Conservation (phyloP, 2,797 vertebrate species). For the Silurus aristotelis region DNA sequence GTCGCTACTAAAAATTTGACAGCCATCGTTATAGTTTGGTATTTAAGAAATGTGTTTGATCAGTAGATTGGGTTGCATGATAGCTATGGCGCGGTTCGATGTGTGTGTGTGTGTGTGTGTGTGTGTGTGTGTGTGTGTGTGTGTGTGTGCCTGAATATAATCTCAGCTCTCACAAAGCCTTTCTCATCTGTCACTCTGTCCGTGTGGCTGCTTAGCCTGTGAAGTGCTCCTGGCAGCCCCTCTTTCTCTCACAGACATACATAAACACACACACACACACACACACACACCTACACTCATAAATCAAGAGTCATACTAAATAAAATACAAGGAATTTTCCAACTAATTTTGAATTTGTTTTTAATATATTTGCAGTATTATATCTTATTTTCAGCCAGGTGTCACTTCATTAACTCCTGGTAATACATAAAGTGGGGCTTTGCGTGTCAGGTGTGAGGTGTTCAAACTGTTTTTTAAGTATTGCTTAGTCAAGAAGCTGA, state of each 20-base stretch:
- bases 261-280: conserved; percentile 61
- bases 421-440: neutral
- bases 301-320: conserved; percentile 41
- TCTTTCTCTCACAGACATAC: conserved; percentile 37
- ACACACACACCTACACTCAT: conserved; percentile 28
- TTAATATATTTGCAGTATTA: neutral
- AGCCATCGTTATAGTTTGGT: conserved; percentile 45
- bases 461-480: neutral
- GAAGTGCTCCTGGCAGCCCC: conserved; percentile 33
- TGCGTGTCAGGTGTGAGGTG: neutral
- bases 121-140: conserved; percentile 31
- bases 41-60: conserved; percentile 51
- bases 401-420: neutral
- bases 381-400: neutral
- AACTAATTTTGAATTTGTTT: neutral
- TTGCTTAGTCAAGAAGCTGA: neutral
- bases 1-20: conserved; percentile 44
- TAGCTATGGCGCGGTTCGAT: neutral
- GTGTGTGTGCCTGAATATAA: conserved; percentile 31
- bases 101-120: neutral
- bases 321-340: neutral
- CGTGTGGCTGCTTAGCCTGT: conserved; percentile 33
- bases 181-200: conserved; percentile 40
- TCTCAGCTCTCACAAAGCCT: conserved; percentile 33
- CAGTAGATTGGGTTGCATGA: conserved; percentile 28